Conservation (phyloP, 2,888 invertebrate genomes). For the Drosophila aldrichi region DNA sequence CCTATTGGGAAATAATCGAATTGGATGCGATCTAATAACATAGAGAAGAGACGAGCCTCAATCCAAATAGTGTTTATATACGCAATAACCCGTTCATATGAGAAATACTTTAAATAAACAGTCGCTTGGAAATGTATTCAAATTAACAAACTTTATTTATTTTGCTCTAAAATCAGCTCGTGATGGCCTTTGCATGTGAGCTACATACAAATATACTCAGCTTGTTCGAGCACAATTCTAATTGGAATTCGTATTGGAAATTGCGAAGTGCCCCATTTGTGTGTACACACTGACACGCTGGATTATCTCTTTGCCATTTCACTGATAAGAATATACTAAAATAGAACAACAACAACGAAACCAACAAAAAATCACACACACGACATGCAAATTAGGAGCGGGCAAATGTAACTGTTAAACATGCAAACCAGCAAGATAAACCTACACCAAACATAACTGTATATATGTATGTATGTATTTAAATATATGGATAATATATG, state of each 20-base stretch:
- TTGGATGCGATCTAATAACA: neutral
- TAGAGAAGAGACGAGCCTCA: neutral
- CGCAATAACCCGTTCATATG: neutral
- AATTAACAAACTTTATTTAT: neutral
- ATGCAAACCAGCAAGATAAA: constrained; percentile 71
- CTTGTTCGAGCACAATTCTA: neutral
- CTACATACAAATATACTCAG: neutral
- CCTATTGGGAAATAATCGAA: neutral
- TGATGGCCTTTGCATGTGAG: neutral
- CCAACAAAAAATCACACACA: constrained; percentile 24
- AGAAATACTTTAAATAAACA: neutral
- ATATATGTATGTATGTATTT: constrained; percentile 17
- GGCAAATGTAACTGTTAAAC: constrained; percentile 55
- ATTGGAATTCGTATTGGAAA: constrained; percentile 1
- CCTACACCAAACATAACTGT: constrained; percentile 62
- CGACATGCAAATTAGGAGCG: constrained; percentile 54
- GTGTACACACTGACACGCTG: constrained; percentile 12
- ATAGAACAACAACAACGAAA: constrained; percentile 12
- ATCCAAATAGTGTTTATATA: neutral
- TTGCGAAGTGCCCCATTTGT: neutral
- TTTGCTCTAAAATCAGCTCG: neutral
- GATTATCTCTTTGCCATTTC: constrained; percentile 48
- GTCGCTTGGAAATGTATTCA: neutral
- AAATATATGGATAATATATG: constrained; percentile 14
- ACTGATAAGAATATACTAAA: constrained; percentile 46